phyloP scores from a whole-genome alignment of 2,797 vertebrate genomes.

The Xenentodon cancila region DNA sequence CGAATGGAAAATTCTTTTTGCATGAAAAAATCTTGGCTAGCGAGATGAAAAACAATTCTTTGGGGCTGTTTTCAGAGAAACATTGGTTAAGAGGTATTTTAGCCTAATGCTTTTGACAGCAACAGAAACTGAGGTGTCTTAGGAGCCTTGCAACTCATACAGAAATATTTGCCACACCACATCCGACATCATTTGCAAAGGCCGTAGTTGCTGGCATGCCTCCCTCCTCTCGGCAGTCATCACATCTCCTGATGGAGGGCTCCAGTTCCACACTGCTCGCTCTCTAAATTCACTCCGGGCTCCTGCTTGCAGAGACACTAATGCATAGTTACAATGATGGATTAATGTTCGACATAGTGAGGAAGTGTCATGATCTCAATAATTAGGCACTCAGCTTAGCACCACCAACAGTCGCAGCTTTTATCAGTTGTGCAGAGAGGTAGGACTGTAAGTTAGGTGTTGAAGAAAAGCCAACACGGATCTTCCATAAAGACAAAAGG shows the following conservation, averaged over 20 bases:
- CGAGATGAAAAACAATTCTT: no score
- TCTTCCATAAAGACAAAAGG: slow-evolving; percentile 47
- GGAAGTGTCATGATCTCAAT: slow-evolving; percentile 81
- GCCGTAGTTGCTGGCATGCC: slow-evolving; percentile 40
- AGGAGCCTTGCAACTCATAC: slow-evolving; percentile 25
- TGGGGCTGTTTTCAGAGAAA: no score
- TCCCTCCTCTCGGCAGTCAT: slow-evolving; percentile 39
- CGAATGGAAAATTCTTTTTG: no score
- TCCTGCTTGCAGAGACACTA: slow-evolving; percentile 70
- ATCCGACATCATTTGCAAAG: slow-evolving; percentile 42
- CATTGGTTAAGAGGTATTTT: slow-evolving; percentile 34
- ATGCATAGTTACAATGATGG: slow-evolving; percentile 82
- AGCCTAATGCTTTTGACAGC: slow-evolving; percentile 42
- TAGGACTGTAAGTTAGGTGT: slow-evolving; percentile 6
- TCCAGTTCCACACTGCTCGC: slow-evolving; percentile 47
- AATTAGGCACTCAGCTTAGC: slow-evolving; percentile 79
- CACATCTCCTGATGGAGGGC: slow-evolving; percentile 56
- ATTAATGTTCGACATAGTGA: slow-evolving; percentile 75
- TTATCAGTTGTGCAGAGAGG: slow-evolving; percentile 34
- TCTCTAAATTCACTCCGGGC: slow-evolving; percentile 69
- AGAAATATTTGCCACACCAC: slow-evolving; percentile 33
- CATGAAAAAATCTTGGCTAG: no score
- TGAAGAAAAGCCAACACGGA: slow-evolving; percentile 18
- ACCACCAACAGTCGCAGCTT: slow-evolving; percentile 59
- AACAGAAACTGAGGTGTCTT: slow-evolving; percentile 28